phyloP scores from a whole-genome alignment of 2,888 invertebrate genomes.

The Campoplex capitator region DNA sequence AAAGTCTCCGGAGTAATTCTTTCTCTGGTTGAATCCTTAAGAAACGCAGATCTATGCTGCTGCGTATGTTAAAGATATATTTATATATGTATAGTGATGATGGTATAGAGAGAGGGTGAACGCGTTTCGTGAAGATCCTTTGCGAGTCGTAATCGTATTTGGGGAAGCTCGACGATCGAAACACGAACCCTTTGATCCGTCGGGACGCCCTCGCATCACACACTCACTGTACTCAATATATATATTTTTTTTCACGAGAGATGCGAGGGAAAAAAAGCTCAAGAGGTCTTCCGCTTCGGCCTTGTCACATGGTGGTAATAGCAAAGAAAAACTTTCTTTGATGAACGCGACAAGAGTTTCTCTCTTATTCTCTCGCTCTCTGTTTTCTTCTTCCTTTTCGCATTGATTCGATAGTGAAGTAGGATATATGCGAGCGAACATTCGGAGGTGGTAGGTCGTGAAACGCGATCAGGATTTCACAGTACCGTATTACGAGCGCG shows the following conservation, averaged over 20 bases:
- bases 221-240: conserved; percentile 36
- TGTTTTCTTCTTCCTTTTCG: conserved; percentile 24
- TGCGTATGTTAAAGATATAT: conserved; percentile 20
- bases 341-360: conserved; percentile 68
- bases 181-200: conserved; percentile 66
- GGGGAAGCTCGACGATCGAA: conserved; percentile 63
- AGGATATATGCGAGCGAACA: conserved; percentile 67
- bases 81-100: conserved; percentile 63
- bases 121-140: conserved; percentile 66
- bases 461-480: conserved; percentile 82
- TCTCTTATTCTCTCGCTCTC: conserved; percentile 23
- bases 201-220: conserved; percentile 33
- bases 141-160: conserved; percentile 75
- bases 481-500: conserved; percentile 63
- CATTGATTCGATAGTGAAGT: conserved; percentile 57
- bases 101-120: conserved; percentile 34
- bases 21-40: conserved; percentile 19
- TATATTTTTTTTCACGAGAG: conserved; percentile 15
- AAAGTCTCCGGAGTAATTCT: conserved; percentile 47
- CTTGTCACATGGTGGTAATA: conserved; percentile 69
- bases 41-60: not conserved
- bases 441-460: conserved; percentile 84
- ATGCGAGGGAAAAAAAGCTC: conserved; percentile 52
- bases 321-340: conserved; percentile 78
- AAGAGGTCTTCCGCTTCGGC: conserved; percentile 62